Evolutionary conservation across 1,140 invertebrate genomes (phyloP), one percentile per base, ranked within the genome.

Genomic region (Nebria ingens): DNA sequence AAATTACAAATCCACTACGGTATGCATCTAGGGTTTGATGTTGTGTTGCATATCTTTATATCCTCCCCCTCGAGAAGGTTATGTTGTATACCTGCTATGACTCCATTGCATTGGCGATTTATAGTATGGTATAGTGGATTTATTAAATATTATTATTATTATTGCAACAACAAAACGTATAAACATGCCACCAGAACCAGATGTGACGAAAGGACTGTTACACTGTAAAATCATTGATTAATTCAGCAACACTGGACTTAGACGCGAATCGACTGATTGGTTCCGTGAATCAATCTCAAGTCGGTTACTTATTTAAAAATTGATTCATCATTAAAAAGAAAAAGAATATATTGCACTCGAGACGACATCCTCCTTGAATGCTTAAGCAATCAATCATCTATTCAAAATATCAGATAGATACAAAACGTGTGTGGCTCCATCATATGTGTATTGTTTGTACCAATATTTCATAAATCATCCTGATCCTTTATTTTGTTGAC

Each of bases 1-100:
- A 54, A 23, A 58, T 20, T 29, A 22, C 45, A 58, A 55, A 54
- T 59, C 52, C 38, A 21, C 56, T 59, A 57, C 15, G 45, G 55
- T 59, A 59, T 34, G 56, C 59, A n/a, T n/a, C n/a, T 63, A 55
- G 61, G 59, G 57, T 62, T n/a, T 62, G 52, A 62, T 59, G 55
- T 59, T 60, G 57, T 61, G 57, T 61, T 62, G 57, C 57, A 58
- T 62, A 63, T 61, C 58, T 59, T 59, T 29, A 21, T 42, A 53
- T 45, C 13, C 4, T 17, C 40, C 40, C 40, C 17, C 40, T 9
- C 4, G 40, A 45, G 40, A 45, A 45, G 40, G 40, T 45, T 45
- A 45, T 45, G 9, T 45, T 45, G 40, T 45, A 45, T 45, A 45
- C 40, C n/a, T n/a, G n/a, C n/a, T n/a, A n/a, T n/a, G n/a, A n/a